phyloP scores from a whole-genome alignment of 2,888 invertebrate species.

The Lasioglossum malachurum region DNA sequence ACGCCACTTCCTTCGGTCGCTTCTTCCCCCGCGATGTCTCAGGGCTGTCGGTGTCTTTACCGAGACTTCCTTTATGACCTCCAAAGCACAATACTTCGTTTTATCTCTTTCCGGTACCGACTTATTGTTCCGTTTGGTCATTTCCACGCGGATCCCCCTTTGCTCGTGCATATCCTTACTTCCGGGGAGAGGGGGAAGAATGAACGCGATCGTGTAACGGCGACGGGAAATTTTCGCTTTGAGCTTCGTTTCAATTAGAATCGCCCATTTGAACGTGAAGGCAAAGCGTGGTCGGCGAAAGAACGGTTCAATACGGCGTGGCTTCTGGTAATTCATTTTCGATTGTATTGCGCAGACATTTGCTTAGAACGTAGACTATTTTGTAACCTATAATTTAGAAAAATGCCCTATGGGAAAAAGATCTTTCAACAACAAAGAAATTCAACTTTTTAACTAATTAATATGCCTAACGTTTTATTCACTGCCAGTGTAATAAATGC shows the following conservation, averaged over 20 bases:
- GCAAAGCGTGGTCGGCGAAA: not conserved
- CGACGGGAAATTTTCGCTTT: slow-evolving; percentile 52
- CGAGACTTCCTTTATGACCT: slow-evolving; percentile 63
- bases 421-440: not conserved
- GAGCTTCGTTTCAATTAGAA: slow-evolving; percentile 38
- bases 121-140: slow-evolving; percentile 63
- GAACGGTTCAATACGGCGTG: not conserved
- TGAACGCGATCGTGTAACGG: slow-evolving; percentile 32
- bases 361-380: not conserved
- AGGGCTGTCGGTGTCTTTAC: slow-evolving; percentile 44
- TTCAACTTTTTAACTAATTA: too few relatives aligned
- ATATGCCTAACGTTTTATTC: too few relatives aligned
- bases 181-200: not conserved
- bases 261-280: slow-evolving; percentile 15
- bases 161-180: slow-evolving; percentile 26
- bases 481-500: not conserved
- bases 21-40: slow-evolving; percentile 17
- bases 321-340: not conserved
- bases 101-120: slow-evolving; percentile 19
- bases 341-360: too few relatives aligned
- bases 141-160: slow-evolving; percentile 31
- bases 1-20: slow-evolving; percentile 17
- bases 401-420: not conserved
- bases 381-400: not conserved
- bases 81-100: slow-evolving; percentile 54